Conservation (phyloP, 2,113 vertebrate species). For the Carassius gibelio region DNA sequence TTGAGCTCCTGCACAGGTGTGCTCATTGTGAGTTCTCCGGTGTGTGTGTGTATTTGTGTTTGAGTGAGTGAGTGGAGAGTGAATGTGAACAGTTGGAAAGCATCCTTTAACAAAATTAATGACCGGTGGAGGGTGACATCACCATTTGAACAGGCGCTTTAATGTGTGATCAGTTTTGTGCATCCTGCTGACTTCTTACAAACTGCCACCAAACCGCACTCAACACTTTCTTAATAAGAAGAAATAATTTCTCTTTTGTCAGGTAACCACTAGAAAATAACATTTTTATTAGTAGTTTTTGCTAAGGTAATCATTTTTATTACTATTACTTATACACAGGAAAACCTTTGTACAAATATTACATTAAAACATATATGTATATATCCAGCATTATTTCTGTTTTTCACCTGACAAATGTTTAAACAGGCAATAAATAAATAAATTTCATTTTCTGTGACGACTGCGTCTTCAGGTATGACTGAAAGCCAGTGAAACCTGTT, state of each 20-base stretch:
- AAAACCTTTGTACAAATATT: too few species aligned
- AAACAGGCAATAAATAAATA: not conserved
- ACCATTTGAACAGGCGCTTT: conserved; percentile 49
- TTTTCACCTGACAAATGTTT: not conserved
- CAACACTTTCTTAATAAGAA: conserved; percentile 58
- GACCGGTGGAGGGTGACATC: conserved; percentile 42
- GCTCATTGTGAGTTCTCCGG: conserved; percentile 28
- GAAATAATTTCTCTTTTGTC: conserved; percentile 63
- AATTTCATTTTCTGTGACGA: not conserved
- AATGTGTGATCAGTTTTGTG: conserved; percentile 57
- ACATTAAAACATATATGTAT: too few species aligned
- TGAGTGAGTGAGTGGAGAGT: conserved; percentile 23
- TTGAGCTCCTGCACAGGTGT: conserved; percentile 43
- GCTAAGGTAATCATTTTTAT: not conserved
- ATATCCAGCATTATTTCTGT: not conserved
- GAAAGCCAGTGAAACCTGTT: conserved; percentile 46
- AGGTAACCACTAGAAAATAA: conserved; percentile 56
- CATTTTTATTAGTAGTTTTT: conserved; percentile 53
- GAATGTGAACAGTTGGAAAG: conserved; percentile 53
- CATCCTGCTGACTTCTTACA: conserved; percentile 63
- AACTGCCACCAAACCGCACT: conserved; percentile 42
- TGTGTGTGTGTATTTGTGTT: conserved; percentile 39
- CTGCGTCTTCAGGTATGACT: conserved; percentile 33
- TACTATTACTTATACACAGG: not conserved
- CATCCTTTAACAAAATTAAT: conserved; percentile 58